These are phyloP conservation scores for Petaurus breviceps DNA, from an alignment of 2,113 vertebrate genomes.

Conservation along the genomic window DNA sequence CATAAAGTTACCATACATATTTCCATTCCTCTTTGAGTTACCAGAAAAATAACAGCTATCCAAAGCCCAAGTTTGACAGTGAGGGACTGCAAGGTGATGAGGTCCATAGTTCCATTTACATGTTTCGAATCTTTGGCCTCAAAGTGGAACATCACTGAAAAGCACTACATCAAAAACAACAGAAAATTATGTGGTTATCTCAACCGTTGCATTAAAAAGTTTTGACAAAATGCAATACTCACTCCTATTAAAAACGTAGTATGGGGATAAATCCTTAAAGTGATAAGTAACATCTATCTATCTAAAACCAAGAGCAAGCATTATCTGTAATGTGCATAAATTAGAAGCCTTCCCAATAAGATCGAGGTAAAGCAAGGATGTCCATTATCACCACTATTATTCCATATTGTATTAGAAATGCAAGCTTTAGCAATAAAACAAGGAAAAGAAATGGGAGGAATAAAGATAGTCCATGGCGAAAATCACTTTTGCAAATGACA, in stretches of 20 bases:
- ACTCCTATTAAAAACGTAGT: background rate
- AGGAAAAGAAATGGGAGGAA: background rate
- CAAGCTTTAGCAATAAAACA: background rate
- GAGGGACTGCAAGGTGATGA: no score
- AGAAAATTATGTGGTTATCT: background rate
- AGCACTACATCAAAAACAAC: no score
- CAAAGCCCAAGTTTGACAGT: no score
- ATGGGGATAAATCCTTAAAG: background rate
- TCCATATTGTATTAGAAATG: background rate
- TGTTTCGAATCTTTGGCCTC: no score
- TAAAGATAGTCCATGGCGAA: background rate
- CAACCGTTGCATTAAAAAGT: background rate
- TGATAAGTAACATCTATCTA: background rate
- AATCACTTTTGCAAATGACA: background rate
- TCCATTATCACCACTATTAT: background rate
- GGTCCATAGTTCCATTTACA: no score
- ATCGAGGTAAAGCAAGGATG: background rate
- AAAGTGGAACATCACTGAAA: no score
- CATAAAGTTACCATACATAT: no score
- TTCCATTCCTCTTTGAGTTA: no score
- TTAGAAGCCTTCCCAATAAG: background rate
- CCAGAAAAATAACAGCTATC: no score
- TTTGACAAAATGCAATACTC: background rate
- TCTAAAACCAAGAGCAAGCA: background rate
- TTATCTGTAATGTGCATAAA: background rate